Percentiles rank a stretch among this genome's conserved stretches.
Conservation (phyloP, 2,888 invertebrate genomes). For the Drosophila neutralis region DNA sequence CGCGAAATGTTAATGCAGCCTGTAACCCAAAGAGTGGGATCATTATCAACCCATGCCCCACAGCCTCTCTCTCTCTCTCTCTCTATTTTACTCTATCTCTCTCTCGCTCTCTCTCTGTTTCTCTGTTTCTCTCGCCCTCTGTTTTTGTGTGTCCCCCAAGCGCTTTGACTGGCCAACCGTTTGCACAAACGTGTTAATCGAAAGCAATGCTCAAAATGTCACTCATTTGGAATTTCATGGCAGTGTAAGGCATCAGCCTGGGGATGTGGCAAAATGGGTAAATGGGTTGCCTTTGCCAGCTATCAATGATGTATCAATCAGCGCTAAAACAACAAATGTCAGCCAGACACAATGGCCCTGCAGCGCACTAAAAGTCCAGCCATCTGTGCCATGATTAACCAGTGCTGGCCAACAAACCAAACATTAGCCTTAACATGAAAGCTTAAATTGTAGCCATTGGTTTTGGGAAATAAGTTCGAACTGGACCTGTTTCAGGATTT, state of each 20-base stretch:
- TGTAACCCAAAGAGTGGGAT: slow-evolving; percentile 32
- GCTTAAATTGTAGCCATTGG: slow-evolving; percentile 3
- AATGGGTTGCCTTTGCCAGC: slow-evolving; percentile 44
- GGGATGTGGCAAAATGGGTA: slow-evolving; percentile 19
- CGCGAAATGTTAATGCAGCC: slow-evolving; percentile 59
- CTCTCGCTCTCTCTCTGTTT: background rate
- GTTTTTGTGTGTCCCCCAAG: background rate
- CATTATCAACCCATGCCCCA: background rate
- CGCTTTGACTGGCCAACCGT: slow-evolving; percentile 26
- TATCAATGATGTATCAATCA: slow-evolving; percentile 68
- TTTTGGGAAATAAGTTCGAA: background rate
- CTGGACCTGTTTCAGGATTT: background rate
- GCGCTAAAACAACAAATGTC: slow-evolving; percentile 45
- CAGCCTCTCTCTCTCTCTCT: background rate
- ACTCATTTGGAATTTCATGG: slow-evolving; percentile 64
- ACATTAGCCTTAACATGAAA: slow-evolving; percentile 9
- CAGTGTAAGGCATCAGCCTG: slow-evolving; percentile 28
- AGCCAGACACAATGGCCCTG: slow-evolving; percentile 14
- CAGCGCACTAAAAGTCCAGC: slow-evolving; percentile 7
- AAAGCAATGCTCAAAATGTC: slow-evolving; percentile 64
- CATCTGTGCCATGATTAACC: slow-evolving; percentile 47
- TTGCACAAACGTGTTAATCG: slow-evolving; percentile 65
- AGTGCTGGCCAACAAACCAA: slow-evolving; percentile 10
- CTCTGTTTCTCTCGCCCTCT: background rate
- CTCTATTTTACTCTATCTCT: no score